These are phyloP conservation scores for Idris sp. DNA, from an alignment of 1,140 invertebrate species.

Conservation along the genomic window DNA sequence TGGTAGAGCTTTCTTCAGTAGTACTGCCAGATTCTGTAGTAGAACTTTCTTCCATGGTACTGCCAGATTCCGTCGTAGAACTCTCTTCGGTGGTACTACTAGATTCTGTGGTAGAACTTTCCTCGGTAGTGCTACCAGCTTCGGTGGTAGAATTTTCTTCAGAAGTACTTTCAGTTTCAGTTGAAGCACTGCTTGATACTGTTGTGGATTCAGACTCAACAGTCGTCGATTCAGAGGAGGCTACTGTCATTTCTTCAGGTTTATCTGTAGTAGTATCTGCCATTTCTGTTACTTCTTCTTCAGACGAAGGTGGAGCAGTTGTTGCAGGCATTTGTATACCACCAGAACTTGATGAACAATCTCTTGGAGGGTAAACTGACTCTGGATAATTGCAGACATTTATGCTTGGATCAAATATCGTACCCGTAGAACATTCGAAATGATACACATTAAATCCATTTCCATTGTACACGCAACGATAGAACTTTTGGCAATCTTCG, in stretches of 20 bases:
- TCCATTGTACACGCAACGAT: conserved; percentile 84
- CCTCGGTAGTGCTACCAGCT: conserved; percentile 32
- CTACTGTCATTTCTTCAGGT: conserved; percentile 53
- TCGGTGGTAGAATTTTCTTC: conserved; percentile 35
- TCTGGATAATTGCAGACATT: conserved; percentile 79
- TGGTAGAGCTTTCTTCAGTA: conserved; percentile 34
- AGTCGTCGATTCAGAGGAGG: conserved; percentile 49
- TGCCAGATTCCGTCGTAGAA: conserved; percentile 16
- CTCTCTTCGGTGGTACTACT: conserved; percentile 35
- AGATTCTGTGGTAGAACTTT: conserved; percentile 17
- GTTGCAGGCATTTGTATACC: conserved; percentile 15
- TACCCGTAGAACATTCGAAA: conserved; percentile 79
- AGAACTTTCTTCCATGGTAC: conserved; percentile 33
- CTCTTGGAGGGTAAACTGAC: conserved; percentile 77
- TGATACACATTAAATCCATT: conserved; percentile 80
- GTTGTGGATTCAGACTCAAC: conserved; percentile 52
- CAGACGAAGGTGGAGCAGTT: conserved; percentile 21
- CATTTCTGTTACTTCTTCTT: conserved; percentile 24
- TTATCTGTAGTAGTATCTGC: conserved; percentile 53
- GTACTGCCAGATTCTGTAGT: conserved; percentile 23
- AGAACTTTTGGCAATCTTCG: conserved; percentile 84
- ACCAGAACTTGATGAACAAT: conserved; percentile 73
- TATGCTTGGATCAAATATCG: conserved; percentile 79
- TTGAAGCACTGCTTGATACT: conserved; percentile 41
- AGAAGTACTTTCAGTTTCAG: conserved; percentile 47